A percentile compares a stretch with the other conserved stretches of the same genome.
Conservation (phyloP, 1,140 invertebrate genomes). For the Drosophila eugracilis region DNA sequence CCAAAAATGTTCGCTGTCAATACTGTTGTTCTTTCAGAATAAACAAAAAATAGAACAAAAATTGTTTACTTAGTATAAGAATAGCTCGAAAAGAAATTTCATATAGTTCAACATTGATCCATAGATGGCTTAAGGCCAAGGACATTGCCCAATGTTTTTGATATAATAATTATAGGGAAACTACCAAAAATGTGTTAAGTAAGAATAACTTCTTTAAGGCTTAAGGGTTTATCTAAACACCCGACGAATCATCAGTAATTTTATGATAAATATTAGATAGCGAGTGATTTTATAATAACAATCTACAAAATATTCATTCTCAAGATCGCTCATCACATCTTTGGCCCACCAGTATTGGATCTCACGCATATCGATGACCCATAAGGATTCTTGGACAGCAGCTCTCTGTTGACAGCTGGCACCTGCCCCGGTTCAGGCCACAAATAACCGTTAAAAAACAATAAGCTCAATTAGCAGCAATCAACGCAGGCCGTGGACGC, state of each 20-base stretch:
- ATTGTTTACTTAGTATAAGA: not conserved
- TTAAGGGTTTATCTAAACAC: too few relatives aligned
- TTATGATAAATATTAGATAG: too few relatives aligned
- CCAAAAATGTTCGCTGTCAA: conserved; percentile 54
- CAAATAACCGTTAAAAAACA: conserved; percentile 71
- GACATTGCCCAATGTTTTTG: too few relatives aligned
- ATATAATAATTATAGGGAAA: too few relatives aligned
- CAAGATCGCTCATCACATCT: not conserved
- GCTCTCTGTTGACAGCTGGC: conserved; percentile 36
- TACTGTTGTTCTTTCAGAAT: conserved; percentile 25
- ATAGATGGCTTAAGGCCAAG: too few relatives aligned
- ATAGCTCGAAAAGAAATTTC: not conserved
- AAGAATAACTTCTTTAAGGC: too few relatives aligned
- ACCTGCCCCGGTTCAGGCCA: conserved; percentile 41
- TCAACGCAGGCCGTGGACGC: conserved; percentile 42
- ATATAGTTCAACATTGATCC: too few relatives aligned
- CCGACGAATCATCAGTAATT: too few relatives aligned
- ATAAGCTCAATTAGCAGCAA: conserved; percentile 76
- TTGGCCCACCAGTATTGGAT: conserved; percentile 32
- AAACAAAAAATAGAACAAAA: conserved; percentile 6
- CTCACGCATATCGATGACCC: conserved; percentile 50
- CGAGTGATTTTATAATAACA: not conserved
- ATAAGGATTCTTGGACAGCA: conserved; percentile 8
- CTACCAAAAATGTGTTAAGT: too few relatives aligned
- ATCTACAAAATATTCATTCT: not conserved